Conservation (phyloP, 2,113 vertebrate species). For the Eulemur rufifrons region DNA sequence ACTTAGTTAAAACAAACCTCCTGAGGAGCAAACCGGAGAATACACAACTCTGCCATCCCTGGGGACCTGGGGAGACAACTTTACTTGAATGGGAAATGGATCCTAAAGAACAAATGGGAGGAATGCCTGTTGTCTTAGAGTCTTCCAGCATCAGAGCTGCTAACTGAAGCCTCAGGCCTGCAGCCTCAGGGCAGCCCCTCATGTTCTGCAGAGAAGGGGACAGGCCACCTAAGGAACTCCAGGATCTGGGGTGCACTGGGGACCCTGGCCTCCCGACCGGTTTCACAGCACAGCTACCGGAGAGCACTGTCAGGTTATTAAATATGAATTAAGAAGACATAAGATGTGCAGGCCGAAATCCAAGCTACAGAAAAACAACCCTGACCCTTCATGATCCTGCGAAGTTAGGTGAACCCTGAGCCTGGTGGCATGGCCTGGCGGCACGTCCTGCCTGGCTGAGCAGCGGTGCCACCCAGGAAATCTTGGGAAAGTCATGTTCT, state of each 20-base stretch:
- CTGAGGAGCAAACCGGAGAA: neutral
- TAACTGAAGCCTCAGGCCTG: neutral
- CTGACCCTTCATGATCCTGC: neutral
- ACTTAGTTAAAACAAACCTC: constrained; percentile 8
- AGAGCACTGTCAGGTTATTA: constrained; percentile 24
- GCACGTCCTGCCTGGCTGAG: neutral
- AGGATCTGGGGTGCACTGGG: accelerated
- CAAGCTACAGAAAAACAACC: constrained; percentile 43
- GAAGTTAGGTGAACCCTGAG: accelerated
- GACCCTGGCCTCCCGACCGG: neutral
- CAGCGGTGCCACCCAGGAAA: neutral
- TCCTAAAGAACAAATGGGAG: neutral
- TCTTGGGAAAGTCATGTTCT: neutral
- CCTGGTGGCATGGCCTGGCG: accelerated
- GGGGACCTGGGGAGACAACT: neutral
- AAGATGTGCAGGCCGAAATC: constrained; percentile 22
- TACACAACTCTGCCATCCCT: neutral
- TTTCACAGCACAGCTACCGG: neutral
- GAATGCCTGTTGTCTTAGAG: neutral
- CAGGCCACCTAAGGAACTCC: neutral
- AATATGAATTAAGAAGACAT: constrained; percentile 58
- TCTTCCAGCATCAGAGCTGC: neutral
- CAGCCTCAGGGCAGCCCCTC: neutral
- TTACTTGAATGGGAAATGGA: constrained; percentile 11
- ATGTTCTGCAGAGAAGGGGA: neutral